These are phyloP conservation scores for Astyanax mexicanus DNA, from an alignment of 2,797 vertebrate genomes.

Conservation along the genomic window DNA sequence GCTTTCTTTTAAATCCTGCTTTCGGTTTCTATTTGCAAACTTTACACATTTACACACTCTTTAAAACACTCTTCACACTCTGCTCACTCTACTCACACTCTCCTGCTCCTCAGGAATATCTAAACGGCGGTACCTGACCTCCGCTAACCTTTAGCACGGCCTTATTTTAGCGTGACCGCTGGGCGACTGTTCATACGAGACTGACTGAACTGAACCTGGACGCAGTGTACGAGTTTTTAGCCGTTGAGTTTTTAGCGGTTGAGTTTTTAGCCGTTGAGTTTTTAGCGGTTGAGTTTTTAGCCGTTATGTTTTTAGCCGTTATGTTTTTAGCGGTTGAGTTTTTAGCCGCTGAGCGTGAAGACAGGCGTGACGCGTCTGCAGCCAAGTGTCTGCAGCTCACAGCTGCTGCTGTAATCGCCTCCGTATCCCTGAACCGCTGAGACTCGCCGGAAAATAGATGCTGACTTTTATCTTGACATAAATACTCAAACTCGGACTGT, in stretches of 20 bases:
- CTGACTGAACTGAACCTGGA: background rate
- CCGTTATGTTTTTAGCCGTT: too few relatives aligned
- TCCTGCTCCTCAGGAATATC: constrained; percentile 2
- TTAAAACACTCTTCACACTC: background rate
- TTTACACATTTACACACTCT: constrained; percentile 20
- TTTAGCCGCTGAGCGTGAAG: constrained; percentile 40
- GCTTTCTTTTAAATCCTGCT: too few relatives aligned
- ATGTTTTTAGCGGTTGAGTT: too few relatives aligned
- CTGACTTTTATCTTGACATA: background rate
- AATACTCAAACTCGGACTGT: background rate
- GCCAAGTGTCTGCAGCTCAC: constrained; percentile 39
- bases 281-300: too few relatives aligned
- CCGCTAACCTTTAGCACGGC: constrained; percentile 30
- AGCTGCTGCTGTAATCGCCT: constrained; percentile 39
- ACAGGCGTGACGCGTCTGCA: constrained; percentile 45
- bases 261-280: constrained; percentile 37
- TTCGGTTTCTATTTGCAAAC: too few relatives aligned
- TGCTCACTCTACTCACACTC: background rate
- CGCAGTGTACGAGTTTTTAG: constrained; percentile 12
- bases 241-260: too few relatives aligned
- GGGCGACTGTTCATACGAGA: constrained; percentile 2
- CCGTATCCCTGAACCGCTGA: constrained; percentile 6
- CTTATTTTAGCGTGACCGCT: constrained; percentile 37
- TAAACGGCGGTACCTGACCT: constrained; percentile 27
- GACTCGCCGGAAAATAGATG: constrained; percentile 21